Percentiles rank a stretch among this genome's conserved stretches.
Conservation (phyloP, 2,888 invertebrate genomes). For the Caenorhabditis doughertyi region DNA sequence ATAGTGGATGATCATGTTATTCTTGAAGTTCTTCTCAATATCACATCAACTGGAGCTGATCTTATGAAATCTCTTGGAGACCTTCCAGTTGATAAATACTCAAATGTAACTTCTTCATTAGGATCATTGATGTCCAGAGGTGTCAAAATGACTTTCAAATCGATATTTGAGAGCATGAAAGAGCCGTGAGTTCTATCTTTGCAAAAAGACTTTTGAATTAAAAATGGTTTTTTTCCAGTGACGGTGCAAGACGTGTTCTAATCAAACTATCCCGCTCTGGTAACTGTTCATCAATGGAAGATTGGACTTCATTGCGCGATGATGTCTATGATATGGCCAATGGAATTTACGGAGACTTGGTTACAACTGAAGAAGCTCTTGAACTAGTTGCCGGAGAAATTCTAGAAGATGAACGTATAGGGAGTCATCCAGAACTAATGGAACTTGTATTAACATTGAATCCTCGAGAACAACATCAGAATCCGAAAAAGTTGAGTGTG, state of each 20-base stretch:
- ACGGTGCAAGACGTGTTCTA: constrained; percentile 62
- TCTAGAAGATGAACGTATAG: constrained; percentile 58
- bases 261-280: constrained; percentile 60
- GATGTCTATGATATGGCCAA: constrained; percentile 66
- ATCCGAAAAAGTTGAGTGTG: constrained; percentile 24
- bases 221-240: constrained; percentile 35
- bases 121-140: constrained; percentile 61
- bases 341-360: constrained; percentile 64
- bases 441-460: constrained; percentile 57
- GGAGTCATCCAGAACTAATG: constrained; percentile 54
- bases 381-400: constrained; percentile 69
- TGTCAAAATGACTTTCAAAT: constrained; percentile 67
- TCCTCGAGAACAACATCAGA: constrained; percentile 27
- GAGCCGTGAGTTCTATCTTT: constrained; percentile 61
- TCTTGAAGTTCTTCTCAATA: constrained; percentile 59
- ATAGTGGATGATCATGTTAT: constrained; percentile 54
- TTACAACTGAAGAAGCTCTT: constrained; percentile 69
- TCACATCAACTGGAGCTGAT: constrained; percentile 64
- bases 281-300: constrained; percentile 54
- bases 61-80: constrained; percentile 59
- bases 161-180: constrained; percentile 67
- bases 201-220: neutral
- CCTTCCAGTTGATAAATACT: constrained; percentile 46
- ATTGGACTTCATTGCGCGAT: constrained; percentile 62
- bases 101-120: constrained; percentile 63